These are phyloP conservation scores for Mormyrops boulengeri DNA, from an alignment of 2,797 vertebrate genomes.

Conservation along the genomic window DNA sequence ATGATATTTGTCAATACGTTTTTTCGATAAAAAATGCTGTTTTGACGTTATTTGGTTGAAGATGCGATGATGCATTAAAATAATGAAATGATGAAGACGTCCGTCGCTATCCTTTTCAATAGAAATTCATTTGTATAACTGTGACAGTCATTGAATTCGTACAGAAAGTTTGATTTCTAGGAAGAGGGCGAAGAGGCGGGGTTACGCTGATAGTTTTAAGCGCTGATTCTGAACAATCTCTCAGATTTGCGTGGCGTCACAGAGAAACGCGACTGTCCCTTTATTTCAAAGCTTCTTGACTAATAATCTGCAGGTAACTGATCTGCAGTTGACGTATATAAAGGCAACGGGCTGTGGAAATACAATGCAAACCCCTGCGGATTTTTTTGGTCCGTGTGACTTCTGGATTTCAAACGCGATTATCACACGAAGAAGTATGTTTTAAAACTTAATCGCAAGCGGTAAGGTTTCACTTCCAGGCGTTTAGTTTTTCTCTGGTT, in stretches of 20 bases:
- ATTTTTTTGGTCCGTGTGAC: neutral
- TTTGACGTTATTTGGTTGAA: neutral
- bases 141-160: neutral
- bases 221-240: neutral
- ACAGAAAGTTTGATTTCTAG: conserved; percentile 11
- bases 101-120: neutral
- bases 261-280: neutral
- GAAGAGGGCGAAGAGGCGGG: neutral
- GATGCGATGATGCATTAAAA: neutral
- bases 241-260: neutral
- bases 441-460: conserved; percentile 2
- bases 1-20: neutral
- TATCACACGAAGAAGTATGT: neutral
- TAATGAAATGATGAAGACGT: neutral
- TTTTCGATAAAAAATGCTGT: neutral
- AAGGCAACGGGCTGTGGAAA: neutral
- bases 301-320: neutral
- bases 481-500: neutral
- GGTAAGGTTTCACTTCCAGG: conserved; percentile 12
- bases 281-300: neutral
- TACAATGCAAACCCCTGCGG: neutral
- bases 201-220: neutral
- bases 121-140: neutral
- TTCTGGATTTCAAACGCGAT: neutral
- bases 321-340: neutral